Conservation (phyloP, 2,888 invertebrate genomes). For the Rutpela maculata region DNA sequence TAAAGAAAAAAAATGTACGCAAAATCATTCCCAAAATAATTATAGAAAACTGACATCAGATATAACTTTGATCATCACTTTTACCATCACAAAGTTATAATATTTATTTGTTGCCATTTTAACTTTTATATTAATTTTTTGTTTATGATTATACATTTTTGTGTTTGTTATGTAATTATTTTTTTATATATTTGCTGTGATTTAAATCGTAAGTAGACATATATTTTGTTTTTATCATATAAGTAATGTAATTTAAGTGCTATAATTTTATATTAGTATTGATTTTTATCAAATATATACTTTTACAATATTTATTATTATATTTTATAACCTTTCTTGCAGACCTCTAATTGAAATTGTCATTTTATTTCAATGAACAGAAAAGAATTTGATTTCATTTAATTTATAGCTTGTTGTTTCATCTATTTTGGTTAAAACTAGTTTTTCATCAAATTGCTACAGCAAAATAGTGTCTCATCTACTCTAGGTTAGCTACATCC, state of each 20-base stretch:
- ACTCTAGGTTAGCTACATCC: too few species aligned
- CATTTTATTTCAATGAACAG: too few species aligned
- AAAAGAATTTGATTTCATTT: too few species aligned
- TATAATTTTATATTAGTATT: conserved; percentile 3
- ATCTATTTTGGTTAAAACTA: too few species aligned
- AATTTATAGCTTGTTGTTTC: too few species aligned
- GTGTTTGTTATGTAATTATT: background rate
- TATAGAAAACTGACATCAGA: conserved; percentile 24
- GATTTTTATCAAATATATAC: conserved; percentile 1
- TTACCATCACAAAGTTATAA: background rate
- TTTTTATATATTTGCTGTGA: background rate
- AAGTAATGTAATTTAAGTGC: background rate
- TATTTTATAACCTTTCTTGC: background rate
- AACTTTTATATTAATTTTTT: background rate
- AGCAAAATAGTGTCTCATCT: too few species aligned
- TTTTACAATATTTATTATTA: background rate
- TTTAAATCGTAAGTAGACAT: background rate
- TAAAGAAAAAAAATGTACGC: conserved; percentile 20
- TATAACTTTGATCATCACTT: background rate
- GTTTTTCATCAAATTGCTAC: too few species aligned
- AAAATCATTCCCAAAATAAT: conserved; percentile 39
- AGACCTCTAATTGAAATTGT: too few species aligned
- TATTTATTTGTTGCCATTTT: background rate
- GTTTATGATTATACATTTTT: background rate
- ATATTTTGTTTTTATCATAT: conserved; percentile 3